Base-by-base conservation (phyloP, 1,140 invertebrate genomes). In the Nasonia longicornis region DNA sequence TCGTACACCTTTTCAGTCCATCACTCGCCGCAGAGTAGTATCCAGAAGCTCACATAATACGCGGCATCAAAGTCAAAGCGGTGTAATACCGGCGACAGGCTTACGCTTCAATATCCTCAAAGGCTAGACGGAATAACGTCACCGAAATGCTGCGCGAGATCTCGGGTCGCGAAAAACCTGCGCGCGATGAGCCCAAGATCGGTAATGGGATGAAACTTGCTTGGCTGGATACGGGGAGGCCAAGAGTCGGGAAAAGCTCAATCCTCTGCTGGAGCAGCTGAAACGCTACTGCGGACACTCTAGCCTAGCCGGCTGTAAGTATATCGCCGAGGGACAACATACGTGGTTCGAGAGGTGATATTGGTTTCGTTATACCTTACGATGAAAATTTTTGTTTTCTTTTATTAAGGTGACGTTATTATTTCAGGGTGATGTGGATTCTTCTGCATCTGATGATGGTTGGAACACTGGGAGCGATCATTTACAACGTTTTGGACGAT, bases 401-500 rank as follows among this genome's bases (percentile, higher is more conserved):
- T 35, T 35, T 35, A 35, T 35, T 35, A 35, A 26, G 31, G 31
- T 63, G 35, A 38, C 35, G 6, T 70, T 14, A 69, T n/a, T 64
- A 48, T 73, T 22, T 11, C 4, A 88, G 88, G 81, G 14, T 83
- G 16, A 35, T 88, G 2, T 89, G 87, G 87, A 77, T 87, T 12
- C 14, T 85, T 11, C 73, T 87, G 72, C 85, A 89, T 74, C 42
- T 35, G 10, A 22, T 84, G 16, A 85, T 77, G 22, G 69, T 87
- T 29, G 82, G 42, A 16, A 22, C 35, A 4, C 63, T 88, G 77
- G 72, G 83, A n/a, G 81, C 72, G 14, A 84, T 85, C 10, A 77
- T 88, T 66, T 82, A 79, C 35, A 42, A 67, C 10, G 64, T 80
- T 2, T 85, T 82, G 3, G 1, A 63, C 16, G 84, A 86, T 12